Evolutionary conservation across 2,797 vertebrate species (phyloP), one percentile per base, ranked within the genome.

Genomic region (Platalea minor): DNA sequence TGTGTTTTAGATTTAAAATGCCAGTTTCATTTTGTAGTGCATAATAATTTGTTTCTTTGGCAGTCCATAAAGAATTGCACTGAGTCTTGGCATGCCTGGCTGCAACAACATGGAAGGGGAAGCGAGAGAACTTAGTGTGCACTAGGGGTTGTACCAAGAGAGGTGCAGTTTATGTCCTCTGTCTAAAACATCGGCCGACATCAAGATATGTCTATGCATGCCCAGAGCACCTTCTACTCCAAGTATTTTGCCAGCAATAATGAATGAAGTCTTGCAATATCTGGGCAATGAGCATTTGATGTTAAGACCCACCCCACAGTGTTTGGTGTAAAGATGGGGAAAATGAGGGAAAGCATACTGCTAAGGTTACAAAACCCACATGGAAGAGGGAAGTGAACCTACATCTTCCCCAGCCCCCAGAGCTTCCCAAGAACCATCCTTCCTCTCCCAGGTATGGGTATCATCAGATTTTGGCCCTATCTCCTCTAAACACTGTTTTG

Each of bases 1-100:
- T 97, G 76, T 97, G 97, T 96, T 97, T 97, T 95, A 90, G 93
- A 95, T 97, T 97, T 95, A 81, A 96, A 96, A 95, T 96, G 97
- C 97, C 96, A 97, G 93, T 95, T 97, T 93, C 96, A 95, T 97
- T 97, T 96, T 95, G 96, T 92, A 95, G 78, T 96, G 93, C 78
- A 45, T 80, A 97, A 91, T 97, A 97, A 97, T 96, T 96, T 97
- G 93, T 95, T 97, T 96, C 95, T 96, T 93, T 94, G 88, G 95
- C 94, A 96, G 96, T 81, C 92, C 85, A 96, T 97, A 95, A 97
- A 94, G 91, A 94, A 95, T 91, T 93, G 92, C 83, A 73, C 50
- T 2, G 12, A 70, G 70, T 93, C 60, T 77, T 95, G 91, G 85
- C 91, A 77, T 79, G 81, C 69, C 53, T 85, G 85, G 54, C 78